Conservation (phyloP, 2,888 invertebrate genomes). For the Plebejus argus region DNA sequence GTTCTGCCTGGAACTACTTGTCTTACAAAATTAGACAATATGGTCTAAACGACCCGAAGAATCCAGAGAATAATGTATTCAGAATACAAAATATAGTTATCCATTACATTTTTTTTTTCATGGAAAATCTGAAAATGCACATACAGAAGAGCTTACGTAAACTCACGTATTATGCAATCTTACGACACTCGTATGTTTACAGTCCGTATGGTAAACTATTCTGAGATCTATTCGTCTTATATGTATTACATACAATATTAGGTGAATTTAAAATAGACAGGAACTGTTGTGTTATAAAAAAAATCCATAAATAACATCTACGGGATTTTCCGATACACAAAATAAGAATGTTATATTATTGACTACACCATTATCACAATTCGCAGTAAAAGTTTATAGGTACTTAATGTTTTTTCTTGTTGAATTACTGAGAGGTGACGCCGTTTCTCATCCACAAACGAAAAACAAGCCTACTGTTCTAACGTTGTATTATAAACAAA, state of each 20-base stretch:
- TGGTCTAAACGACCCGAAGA: neutral
- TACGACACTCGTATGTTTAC: neutral
- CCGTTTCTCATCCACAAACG: too few species aligned
- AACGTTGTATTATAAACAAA: neutral
- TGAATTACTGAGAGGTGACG: too few species aligned
- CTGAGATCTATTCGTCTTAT: neutral
- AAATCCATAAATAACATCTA: neutral
- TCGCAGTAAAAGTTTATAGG: too few species aligned
- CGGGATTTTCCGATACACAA: neutral
- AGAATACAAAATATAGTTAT: neutral
- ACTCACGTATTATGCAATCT: neutral
- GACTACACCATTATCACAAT: too few species aligned
- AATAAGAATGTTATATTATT: too few species aligned
- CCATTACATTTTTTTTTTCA: neutral
- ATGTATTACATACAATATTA: neutral
- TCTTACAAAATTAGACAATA: neutral
- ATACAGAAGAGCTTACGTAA: conserved; percentile 11
- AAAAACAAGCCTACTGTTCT: neutral
- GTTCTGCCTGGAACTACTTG: too few species aligned
- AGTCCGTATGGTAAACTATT: neutral
- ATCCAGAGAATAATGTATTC: neutral
- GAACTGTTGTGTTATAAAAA: neutral
- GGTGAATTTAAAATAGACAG: neutral
- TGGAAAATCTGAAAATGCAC: neutral
- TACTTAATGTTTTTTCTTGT: too few species aligned